Evolutionary conservation across 2,888 invertebrate species (phyloP), one percentile per base, ranked within the genome.

Genomic region (Campoplex capitator): DNA sequence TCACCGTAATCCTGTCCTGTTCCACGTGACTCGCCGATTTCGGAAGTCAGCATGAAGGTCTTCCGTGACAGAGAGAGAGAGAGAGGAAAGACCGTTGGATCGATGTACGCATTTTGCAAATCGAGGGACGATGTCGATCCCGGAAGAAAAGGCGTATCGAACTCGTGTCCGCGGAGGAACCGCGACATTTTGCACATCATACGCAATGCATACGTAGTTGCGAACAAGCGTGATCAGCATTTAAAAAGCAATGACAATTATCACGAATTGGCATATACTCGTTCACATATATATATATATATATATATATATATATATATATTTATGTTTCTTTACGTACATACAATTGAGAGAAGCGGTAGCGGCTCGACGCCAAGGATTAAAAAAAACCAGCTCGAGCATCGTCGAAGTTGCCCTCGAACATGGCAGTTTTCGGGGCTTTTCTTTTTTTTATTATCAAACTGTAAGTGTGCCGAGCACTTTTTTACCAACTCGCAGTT

Each of bases 131-230:
- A 68, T 18, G 75, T 58, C 58, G 42, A 68, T 74, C 75, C 83
- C 86, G 86, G 83, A 86, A 86, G 79, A 65, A 65, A 68, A 74
- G 74, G 48, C 74, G 68, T 28, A 58, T 56, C 73, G 82, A 80
- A 86, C 54, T 65, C 35, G 9, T 23, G 45, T 28, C 51, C 8
- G 82, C 32, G 4, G 28, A 71, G 77, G 62, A 79, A 86, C 56
- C 68, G 76, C 83, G 35, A 42, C 65, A 67, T 73, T 78, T 86
- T 32, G 48, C 78, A 48, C 83, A 35, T 38, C 73, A 54, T 70
- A 68, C 58, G n/a, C 65, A 62, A 58, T 38, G 75, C 54, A 80
- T 75, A 76, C 75, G 54, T 28, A 67, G 48, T 32, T 13, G 68
- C 18, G 62, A 58, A 67, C 18, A 65, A 35, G 62, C 71, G 51